phyloP scores from a whole-genome alignment of 2,797 vertebrate species.

The Selene dorsalis region DNA sequence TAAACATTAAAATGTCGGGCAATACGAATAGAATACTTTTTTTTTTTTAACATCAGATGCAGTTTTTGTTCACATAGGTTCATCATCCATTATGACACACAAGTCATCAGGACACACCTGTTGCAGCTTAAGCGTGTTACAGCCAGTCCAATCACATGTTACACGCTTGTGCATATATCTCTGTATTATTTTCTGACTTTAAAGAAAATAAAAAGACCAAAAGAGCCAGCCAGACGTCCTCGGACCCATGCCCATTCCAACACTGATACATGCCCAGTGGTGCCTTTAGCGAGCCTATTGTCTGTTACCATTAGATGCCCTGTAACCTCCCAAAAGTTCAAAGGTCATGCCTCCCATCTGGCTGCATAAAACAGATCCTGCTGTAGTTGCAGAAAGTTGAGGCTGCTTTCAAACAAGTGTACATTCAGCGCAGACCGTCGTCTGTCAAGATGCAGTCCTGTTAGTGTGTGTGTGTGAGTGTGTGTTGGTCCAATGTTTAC shows the following conservation, averaged over 20 bases:
- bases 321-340: constrained; percentile 63
- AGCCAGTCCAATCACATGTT: constrained; percentile 81
- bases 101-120: constrained; percentile 60
- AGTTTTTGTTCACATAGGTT: constrained; percentile 82
- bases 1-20: constrained; percentile 97
- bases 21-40: constrained; percentile 87
- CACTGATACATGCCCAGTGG: constrained; percentile 69
- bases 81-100: constrained; percentile 54
- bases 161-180: constrained; percentile 85
- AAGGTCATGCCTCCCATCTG: constrained; percentile 59
- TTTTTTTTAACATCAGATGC: constrained; percentile 86
- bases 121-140: constrained; percentile 74
- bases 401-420: constrained; percentile 75
- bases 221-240: constrained; percentile 72
- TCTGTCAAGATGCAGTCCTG: constrained; percentile 78
- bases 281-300: constrained; percentile 59
- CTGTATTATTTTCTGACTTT: constrained; percentile 77
- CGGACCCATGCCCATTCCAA: constrained; percentile 63
- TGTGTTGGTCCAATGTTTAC: constrained; percentile 61
- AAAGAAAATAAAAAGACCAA: constrained; percentile 71
- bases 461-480: constrained; percentile 52
- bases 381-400: constrained; percentile 65
- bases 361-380: constrained; percentile 65
- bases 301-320: constrained; percentile 54
- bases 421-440: constrained; percentile 81